These are phyloP conservation scores for Campylorhamphus procurvoides DNA, from an alignment of 2,113 vertebrate species.

Conservation along the genomic window DNA sequence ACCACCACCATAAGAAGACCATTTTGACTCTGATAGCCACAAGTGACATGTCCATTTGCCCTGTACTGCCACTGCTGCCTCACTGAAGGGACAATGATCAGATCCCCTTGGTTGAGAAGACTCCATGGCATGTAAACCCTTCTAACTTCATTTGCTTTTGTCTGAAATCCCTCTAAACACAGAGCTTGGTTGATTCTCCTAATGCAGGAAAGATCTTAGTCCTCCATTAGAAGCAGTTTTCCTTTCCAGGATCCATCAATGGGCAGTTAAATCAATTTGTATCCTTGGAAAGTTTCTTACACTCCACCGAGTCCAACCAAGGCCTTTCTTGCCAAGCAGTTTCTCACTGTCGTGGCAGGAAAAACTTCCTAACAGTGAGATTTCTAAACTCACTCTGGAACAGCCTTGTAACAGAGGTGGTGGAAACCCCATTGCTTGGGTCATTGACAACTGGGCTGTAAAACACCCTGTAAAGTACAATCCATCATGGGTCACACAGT, in stretches of 20 bases:
- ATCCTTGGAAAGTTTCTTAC: conserved; percentile 1
- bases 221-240: neutral
- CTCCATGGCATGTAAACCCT: neutral
- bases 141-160: neutral
- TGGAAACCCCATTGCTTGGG: conserved; percentile 6
- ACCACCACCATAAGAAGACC: neutral
- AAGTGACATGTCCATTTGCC: neutral
- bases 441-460: conserved; percentile 16
- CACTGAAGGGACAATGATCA: neutral
- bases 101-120: neutral
- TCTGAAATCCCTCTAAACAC: neutral
- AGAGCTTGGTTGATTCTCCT: neutral
- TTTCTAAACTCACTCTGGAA: neutral
- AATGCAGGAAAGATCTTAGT: neutral
- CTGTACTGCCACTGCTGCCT: neutral
- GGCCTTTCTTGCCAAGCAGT: conserved; percentile 7
- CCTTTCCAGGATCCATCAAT: conserved; percentile 22
- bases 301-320: neutral
- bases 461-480: neutral
- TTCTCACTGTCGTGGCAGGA: neutral
- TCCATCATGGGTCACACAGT: neutral
- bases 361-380: neutral
- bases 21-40: neutral
- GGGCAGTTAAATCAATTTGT: conserved; percentile 7
- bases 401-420: neutral